Conservation (phyloP, 2,888 invertebrate genomes). For the Odontocerum albicorne region DNA sequence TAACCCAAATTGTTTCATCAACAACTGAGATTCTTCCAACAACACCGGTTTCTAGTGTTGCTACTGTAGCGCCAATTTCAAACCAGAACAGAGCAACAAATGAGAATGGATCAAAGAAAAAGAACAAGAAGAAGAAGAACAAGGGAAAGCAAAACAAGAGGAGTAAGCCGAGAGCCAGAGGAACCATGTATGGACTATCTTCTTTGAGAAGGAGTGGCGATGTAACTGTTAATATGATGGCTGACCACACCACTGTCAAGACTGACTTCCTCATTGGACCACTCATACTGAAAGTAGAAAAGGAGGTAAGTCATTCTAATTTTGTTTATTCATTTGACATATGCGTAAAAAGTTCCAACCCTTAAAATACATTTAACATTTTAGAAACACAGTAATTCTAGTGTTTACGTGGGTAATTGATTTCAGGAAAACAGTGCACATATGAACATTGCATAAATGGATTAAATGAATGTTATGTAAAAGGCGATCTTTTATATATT, state of each 20-base stretch:
- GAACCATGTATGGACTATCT: conserved; percentile 79
- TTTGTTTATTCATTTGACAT: no score
- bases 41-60: conserved; percentile 43
- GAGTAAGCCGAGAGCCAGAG: conserved; percentile 68
- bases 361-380: no score
- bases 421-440: no score
- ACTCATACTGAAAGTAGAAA: conserved; percentile 74
- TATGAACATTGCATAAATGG: no score
- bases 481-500: no score
- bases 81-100: conserved; percentile 42
- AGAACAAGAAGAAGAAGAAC: conserved; percentile 47
- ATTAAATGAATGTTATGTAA: no score
- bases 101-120: conserved; percentile 43
- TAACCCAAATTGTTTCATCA: not conserved
- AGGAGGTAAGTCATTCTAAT: no score
- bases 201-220: conserved; percentile 78
- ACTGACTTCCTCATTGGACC: conserved; percentile 82
- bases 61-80: conserved; percentile 43
- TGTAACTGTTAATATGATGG: conserved; percentile 77
- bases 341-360: no score
- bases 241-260: conserved; percentile 79
- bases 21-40: conserved; percentile 30
- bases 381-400: no score
- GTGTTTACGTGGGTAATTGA: no score
- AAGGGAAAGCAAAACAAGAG: conserved; percentile 46